Evolutionary conservation across 2,888 invertebrate species (phyloP).

Genomic region (Eumerus sabulonum): DNA sequence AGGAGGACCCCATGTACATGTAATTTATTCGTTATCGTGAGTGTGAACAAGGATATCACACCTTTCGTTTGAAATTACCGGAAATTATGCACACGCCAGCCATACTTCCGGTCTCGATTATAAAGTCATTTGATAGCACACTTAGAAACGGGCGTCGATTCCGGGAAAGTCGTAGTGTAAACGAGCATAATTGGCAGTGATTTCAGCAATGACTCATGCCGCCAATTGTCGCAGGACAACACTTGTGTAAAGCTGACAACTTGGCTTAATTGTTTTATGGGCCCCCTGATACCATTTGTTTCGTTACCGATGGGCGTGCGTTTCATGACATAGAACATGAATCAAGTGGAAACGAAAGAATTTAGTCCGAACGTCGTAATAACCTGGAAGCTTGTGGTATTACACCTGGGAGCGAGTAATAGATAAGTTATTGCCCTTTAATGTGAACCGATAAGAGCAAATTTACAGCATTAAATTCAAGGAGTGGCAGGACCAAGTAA

Average conservation of each 20-base stretch:
- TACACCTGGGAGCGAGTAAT: conserved; percentile 1
- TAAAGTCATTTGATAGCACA: conserved; percentile 53
- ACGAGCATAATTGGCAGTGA: conserved; percentile 32
- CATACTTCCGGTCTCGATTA: conserved; percentile 29
- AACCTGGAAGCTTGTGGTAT: neutral
- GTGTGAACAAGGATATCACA: no score
- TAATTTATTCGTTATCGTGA: conserved; percentile 9
- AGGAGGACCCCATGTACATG: conserved; percentile 11
- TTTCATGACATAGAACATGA: conserved; percentile 18
- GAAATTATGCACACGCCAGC: neutral
- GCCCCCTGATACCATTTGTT: conserved; percentile 12
- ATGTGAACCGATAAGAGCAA: conserved; percentile 37
- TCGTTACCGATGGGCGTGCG: conserved; percentile 9
- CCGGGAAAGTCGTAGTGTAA: neutral
- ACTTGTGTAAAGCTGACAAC: neutral
- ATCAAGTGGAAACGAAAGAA: neutral
- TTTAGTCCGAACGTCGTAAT: no score
- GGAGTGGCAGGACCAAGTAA: no score
- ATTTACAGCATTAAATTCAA: conserved; percentile 46
- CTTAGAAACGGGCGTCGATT: conserved; percentile 12
- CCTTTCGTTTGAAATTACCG: no score
- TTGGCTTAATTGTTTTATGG: no score
- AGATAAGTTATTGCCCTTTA: conserved; percentile 32
- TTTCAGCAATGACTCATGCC: conserved; percentile 24
- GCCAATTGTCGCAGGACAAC: conserved; percentile 23